Evolutionary conservation across 2,888 invertebrate genomes (phyloP).

Genomic region (Drosophila lacicola): DNA sequence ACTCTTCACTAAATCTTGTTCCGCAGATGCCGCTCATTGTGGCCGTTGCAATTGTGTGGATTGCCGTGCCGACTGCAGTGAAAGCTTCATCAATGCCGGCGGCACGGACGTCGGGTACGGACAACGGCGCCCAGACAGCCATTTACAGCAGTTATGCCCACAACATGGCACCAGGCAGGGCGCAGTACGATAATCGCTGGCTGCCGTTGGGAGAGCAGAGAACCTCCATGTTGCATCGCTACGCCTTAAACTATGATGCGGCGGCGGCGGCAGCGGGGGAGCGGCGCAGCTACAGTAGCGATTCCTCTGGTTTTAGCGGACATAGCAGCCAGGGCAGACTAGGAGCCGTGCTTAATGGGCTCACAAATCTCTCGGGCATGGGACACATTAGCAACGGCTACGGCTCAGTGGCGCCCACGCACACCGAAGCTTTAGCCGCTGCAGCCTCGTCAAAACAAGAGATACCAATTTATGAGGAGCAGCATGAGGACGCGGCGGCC

Average conservation of each 20-base stretch:
- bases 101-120: conserved; percentile 17
- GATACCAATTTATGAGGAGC: conserved; percentile 83
- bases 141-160: conserved; percentile 55
- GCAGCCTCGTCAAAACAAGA: conserved; percentile 67
- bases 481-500: conserved; percentile 75
- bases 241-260: conserved; percentile 39
- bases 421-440: conserved; percentile 58
- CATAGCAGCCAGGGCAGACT: conserved; percentile 34
- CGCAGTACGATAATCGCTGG: conserved; percentile 74
- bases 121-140: conserved; percentile 47
- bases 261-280: conserved; percentile 24
- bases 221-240: conserved; percentile 41
- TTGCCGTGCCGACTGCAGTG: conserved; percentile 51
- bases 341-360: conserved; percentile 74
- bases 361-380: conserved; percentile 75
- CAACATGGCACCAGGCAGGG: conserved; percentile 56
- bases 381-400: conserved; percentile 80
- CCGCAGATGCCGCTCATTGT: conserved; percentile 66
- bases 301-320: conserved; percentile 37
- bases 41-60: conserved; percentile 69
- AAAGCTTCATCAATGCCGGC: conserved; percentile 47
- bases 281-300: conserved; percentile 56
- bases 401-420: conserved; percentile 66
- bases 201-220: conserved; percentile 48
- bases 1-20: conserved; percentile 3